Percentiles rank a stretch among this genome's conserved stretches.
Conservation (phyloP, 2,113 vertebrate species). For the Neogale vison region DNA sequence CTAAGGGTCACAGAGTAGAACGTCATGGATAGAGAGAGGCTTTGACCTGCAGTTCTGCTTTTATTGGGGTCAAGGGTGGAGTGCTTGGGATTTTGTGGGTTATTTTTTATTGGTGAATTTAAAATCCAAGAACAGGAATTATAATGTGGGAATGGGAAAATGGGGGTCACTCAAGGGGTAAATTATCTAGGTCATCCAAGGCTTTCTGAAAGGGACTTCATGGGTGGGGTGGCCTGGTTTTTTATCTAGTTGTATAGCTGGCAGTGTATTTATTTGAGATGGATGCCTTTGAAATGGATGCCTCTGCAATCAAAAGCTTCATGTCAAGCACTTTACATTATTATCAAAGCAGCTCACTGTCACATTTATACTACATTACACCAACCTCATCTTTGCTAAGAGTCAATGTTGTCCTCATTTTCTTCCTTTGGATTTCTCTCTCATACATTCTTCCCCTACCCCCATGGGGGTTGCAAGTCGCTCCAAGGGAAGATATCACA, state of each 20-base stretch:
- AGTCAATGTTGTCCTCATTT: background rate
- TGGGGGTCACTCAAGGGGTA: background rate
- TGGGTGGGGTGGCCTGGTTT: background rate
- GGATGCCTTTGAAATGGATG: background rate
- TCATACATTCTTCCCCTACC: background rate
- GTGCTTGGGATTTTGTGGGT: background rate
- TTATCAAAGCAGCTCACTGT: background rate
- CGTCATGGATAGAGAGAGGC: background rate
- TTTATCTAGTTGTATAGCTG: background rate
- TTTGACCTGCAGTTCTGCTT: background rate
- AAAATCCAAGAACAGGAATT: background rate
- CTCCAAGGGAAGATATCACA: background rate
- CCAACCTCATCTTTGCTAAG: background rate
- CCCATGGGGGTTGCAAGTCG: rapidly evolving
- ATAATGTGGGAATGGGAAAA: background rate
- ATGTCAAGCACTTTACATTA: background rate
- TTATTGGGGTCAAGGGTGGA: background rate
- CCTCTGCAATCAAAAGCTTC: background rate
- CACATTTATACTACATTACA: background rate
- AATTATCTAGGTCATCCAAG: background rate
- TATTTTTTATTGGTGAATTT: background rate
- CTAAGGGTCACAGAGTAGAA: background rate
- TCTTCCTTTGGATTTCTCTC: background rate
- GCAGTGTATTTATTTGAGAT: background rate
- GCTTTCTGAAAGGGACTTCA: background rate